A percentile compares a stretch with the other conserved stretches of the same genome.
phyloP scores from a whole-genome alignment of 2,113 vertebrate species.

The Mirounga angustirostris region DNA sequence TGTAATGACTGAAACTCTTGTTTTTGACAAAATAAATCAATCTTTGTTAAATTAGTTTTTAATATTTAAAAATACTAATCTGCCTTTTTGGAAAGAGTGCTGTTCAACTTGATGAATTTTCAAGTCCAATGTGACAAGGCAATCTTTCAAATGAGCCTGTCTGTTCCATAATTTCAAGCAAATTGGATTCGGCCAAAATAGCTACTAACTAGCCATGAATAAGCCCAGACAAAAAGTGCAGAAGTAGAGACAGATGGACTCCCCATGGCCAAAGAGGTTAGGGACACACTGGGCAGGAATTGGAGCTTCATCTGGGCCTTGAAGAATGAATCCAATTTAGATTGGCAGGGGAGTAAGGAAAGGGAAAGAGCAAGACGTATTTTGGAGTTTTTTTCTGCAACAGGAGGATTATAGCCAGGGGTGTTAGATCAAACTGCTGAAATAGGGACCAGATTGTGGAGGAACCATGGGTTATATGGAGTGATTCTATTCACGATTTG shows the following conservation, averaged over 20 bases:
- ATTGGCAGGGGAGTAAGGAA: neutral
- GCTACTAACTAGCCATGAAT: neutral
- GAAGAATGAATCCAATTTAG: neutral
- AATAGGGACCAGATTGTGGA: neutral
- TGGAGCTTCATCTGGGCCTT: neutral
- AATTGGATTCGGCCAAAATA: slow-evolving; percentile 27
- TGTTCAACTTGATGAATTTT: slow-evolving; percentile 51
- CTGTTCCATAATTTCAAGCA: slow-evolving; percentile 2
- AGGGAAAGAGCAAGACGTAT: neutral
- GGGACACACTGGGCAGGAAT: neutral
- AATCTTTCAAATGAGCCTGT: slow-evolving; percentile 23
- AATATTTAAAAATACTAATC: slow-evolving; percentile 65
- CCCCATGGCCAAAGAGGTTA: neutral
- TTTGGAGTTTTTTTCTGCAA: neutral
- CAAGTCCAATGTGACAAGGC: slow-evolving; percentile 16
- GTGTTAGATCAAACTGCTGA: neutral
- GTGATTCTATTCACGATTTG: neutral
- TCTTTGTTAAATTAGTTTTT: slow-evolving; percentile 61
- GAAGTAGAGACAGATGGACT: neutral
- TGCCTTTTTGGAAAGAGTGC: slow-evolving; percentile 41
- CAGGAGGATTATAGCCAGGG: neutral
- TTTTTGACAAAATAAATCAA: slow-evolving; percentile 62
- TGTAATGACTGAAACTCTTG: neutral
- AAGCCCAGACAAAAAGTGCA: neutral
- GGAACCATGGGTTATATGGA: neutral